Conservation (phyloP, 2,113 vertebrate genomes). For the Empidonax alnorum region DNA sequence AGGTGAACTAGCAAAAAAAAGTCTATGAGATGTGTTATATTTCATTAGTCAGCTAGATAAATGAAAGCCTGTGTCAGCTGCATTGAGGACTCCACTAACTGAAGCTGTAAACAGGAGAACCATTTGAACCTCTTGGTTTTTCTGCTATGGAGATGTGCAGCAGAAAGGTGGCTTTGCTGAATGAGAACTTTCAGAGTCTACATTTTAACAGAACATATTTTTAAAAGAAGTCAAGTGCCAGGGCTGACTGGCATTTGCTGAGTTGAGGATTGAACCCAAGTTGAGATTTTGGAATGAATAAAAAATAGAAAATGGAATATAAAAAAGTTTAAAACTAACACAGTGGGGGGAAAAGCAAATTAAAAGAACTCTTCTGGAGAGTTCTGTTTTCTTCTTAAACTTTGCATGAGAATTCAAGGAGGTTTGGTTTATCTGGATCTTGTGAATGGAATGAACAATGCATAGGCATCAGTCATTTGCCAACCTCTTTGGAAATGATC, state of each 20-base stretch:
- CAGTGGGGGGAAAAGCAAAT: fast-evolving
- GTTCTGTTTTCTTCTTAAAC: background rate
- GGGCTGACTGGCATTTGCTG: background rate
- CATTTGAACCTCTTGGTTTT: background rate
- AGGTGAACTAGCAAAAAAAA: background rate
- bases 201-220: background rate
- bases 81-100: background rate
- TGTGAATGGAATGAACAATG: background rate
- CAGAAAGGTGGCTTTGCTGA: background rate
- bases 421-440: background rate
- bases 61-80: background rate
- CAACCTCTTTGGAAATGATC: fast-evolving
- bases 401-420: background rate
- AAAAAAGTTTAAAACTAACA: background rate
- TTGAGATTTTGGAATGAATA: background rate
- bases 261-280: background rate
- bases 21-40: background rate
- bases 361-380: background rate
- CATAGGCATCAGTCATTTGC: background rate
- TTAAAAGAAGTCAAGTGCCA: background rate
- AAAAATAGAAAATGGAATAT: background rate
- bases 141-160: background rate
- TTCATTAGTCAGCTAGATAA: background rate
- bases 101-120: background rate
- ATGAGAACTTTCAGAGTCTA: background rate